These are phyloP conservation scores for Rallus crepitans DNA, from an alignment of 2,797 vertebrate genomes.

Conservation along the genomic window DNA sequence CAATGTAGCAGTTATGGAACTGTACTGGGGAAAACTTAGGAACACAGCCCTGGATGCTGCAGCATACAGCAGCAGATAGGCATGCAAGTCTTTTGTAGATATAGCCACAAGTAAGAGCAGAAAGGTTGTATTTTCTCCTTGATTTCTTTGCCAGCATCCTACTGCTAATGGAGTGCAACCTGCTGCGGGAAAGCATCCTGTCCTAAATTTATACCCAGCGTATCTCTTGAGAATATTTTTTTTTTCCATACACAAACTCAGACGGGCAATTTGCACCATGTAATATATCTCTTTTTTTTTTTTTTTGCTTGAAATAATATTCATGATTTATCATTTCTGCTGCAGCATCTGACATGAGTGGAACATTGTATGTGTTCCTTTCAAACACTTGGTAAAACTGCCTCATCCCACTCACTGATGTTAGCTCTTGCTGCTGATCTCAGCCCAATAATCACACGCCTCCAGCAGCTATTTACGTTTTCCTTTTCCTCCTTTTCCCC, in stretches of 20 bases:
- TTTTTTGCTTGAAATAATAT: slow-evolving; percentile 60
- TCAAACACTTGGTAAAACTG: slow-evolving; percentile 60
- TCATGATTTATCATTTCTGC: slow-evolving; percentile 67
- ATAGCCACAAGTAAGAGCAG: slow-evolving; percentile 18
- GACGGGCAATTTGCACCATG: slow-evolving; percentile 56
- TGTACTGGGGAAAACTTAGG: background rate
- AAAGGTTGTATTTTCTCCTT: slow-evolving; percentile 57
- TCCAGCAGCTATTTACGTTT: slow-evolving; percentile 71
- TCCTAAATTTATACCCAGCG: slow-evolving; percentile 50
- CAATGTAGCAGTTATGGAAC: background rate
- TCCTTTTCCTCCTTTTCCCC: slow-evolving; percentile 51
- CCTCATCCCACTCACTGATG: slow-evolving; percentile 72
- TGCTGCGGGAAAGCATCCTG: slow-evolving; percentile 34
- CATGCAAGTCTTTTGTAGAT: background rate
- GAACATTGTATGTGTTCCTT: slow-evolving; percentile 68
- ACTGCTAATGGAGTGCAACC: slow-evolving; percentile 47
- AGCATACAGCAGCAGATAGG: background rate
- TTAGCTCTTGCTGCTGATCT: slow-evolving; percentile 72
- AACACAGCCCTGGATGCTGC: background rate
- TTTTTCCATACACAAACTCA: slow-evolving; percentile 30
- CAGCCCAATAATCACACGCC: slow-evolving; percentile 70
- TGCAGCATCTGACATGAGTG: slow-evolving; percentile 60
- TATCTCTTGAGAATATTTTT: slow-evolving; percentile 36
- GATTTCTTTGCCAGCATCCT: slow-evolving; percentile 46
- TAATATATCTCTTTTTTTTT: background rate